Conservation (phyloP, 2,113 vertebrate genomes). For the Cebus imitator region DNA sequence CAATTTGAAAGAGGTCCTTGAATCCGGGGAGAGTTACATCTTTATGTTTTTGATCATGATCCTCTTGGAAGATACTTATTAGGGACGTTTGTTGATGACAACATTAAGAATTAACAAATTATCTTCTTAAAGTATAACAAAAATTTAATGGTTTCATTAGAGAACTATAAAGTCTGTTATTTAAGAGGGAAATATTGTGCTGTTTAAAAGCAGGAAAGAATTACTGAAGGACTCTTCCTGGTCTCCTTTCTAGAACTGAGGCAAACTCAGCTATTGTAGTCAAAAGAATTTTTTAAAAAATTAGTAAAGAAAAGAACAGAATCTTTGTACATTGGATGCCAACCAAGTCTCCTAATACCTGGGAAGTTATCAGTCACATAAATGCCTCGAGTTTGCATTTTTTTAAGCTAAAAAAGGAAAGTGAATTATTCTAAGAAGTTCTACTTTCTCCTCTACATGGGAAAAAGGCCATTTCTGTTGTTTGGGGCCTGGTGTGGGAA, state of each 20-base stretch:
- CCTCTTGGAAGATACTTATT: conserved; percentile 64
- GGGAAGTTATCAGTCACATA: neutral
- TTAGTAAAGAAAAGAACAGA: neutral
- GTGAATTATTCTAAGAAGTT: neutral
- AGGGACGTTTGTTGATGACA: conserved; percentile 69
- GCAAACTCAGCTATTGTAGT: conserved; percentile 22
- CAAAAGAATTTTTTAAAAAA: neutral
- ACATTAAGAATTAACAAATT: conserved; percentile 66
- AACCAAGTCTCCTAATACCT: neutral
- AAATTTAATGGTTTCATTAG: conserved; percentile 62
- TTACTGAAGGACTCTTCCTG: neutral
- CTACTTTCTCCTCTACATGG: neutral
- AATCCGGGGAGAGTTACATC: neutral
- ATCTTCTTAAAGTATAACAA: conserved; percentile 55
- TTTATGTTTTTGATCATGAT: conserved; percentile 57
- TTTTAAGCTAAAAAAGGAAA: neutral
- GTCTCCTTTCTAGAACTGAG: conserved; percentile 37
- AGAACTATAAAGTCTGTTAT: conserved; percentile 54
- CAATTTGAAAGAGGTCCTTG: conserved; percentile 40
- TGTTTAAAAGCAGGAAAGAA: conserved; percentile 42
- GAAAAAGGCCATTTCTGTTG: neutral
- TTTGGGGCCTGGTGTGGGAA: neutral
- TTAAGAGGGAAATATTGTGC: conserved; percentile 30
- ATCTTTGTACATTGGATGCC: neutral
- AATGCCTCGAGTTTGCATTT: neutral